A percentile compares a stretch with the other conserved stretches of the same genome.
Evolutionary conservation across 2,888 invertebrate species (phyloP).

Genomic region (Eupelmus urozonus): DNA sequence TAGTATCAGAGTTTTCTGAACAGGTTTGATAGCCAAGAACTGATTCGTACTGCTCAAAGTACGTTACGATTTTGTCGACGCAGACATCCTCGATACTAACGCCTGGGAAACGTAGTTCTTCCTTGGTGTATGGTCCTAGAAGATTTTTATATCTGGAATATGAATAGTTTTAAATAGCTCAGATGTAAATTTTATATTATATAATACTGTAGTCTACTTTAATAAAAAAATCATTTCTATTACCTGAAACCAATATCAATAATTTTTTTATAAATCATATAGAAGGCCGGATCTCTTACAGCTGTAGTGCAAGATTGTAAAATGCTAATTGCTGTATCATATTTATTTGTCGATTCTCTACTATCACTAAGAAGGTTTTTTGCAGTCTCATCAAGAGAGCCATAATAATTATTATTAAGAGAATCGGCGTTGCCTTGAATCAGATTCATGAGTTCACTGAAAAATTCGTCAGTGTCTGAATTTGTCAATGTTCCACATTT

Average conservation of each 20-base stretch:
- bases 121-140: constrained; percentile 80
- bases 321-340: constrained; percentile 79
- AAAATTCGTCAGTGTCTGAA: neutral
- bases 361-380: constrained; percentile 76
- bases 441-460: constrained; percentile 75
- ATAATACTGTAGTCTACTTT: too few species aligned
- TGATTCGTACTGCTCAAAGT: constrained; percentile 82
- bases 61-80: constrained; percentile 83
- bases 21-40: constrained; percentile 75
- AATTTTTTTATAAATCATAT: constrained; percentile 82
- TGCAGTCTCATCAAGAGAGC: constrained; percentile 79
- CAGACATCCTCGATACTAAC: constrained; percentile 82
- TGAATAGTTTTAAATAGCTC: too few species aligned
- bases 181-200: too few species aligned
- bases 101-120: constrained; percentile 80
- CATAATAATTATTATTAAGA: constrained; percentile 77
- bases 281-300: constrained; percentile 84
- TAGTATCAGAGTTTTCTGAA: constrained; percentile 77
- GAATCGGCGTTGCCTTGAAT: constrained; percentile 78
- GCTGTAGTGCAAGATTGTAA: constrained; percentile 83
- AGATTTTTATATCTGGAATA: constrained; percentile 76
- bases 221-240: too few species aligned
- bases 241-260: constrained; percentile 78
- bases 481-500: too few species aligned
- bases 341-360: constrained; percentile 69